These are phyloP conservation scores for Lutjanus argentimaculatus DNA, from an alignment of 2,797 vertebrate genomes.

Conservation along the genomic window DNA sequence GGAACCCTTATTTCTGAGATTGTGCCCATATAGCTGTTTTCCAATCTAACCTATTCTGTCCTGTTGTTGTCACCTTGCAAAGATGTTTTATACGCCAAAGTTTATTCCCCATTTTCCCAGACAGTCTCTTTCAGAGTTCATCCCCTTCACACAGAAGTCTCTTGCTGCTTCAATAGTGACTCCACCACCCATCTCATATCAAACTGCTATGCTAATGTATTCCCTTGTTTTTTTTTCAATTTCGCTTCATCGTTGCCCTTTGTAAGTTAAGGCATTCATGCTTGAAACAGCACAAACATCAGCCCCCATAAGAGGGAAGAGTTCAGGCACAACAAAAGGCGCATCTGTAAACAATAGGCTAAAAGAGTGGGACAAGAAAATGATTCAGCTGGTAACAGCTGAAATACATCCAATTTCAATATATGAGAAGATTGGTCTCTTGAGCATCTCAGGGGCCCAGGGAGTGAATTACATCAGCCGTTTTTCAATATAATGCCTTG, in stretches of 20 bases:
- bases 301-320: conserved; percentile 68
- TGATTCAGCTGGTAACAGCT: conserved; percentile 65
- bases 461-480: conserved; percentile 70
- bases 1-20: no score
- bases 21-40: neutral
- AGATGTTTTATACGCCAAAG: conserved; percentile 12
- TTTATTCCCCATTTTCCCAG: conserved; percentile 11
- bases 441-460: conserved; percentile 62
- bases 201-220: conserved; percentile 64
- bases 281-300: conserved; percentile 72
- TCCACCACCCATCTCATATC: conserved; percentile 49
- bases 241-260: conserved; percentile 64
- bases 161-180: conserved; percentile 35
- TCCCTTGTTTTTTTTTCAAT: conserved; percentile 50
- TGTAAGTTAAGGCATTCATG: conserved; percentile 69
- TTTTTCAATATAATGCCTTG: conserved; percentile 68
- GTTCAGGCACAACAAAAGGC: conserved; percentile 73
- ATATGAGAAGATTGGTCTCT: conserved; percentile 78
- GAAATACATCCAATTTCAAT: conserved; percentile 75
- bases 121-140: conserved; percentile 28
- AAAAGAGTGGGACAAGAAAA: conserved; percentile 72
- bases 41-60: conserved; percentile 5
- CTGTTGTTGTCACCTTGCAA: conserved; percentile 15
- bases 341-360: conserved; percentile 77
- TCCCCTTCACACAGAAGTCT: conserved; percentile 33